Evolutionary conservation across 2,113 vertebrate species (phyloP).

Genomic region (Cebidichthys violaceus): DNA sequence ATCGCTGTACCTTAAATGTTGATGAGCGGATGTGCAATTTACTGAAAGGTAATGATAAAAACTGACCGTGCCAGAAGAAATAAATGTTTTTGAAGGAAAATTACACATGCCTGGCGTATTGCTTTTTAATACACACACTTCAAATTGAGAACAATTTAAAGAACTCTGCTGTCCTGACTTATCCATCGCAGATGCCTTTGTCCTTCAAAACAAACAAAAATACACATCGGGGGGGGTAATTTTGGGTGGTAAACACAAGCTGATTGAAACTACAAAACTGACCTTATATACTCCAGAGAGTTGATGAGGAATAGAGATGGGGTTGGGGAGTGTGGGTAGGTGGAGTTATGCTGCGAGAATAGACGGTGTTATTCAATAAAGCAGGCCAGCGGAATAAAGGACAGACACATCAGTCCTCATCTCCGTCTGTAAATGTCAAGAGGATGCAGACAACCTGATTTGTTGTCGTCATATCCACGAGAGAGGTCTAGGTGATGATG

Average conservation of each 20-base stretch:
- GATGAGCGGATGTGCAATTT: constrained; percentile 36
- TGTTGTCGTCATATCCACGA: constrained; percentile 68
- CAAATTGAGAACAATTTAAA: neutral
- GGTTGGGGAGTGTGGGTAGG: constrained; percentile 75
- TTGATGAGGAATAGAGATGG: constrained; percentile 28
- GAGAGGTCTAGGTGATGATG: constrained; percentile 48
- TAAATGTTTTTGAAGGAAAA: constrained; percentile 54
- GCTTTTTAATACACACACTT: neutral
- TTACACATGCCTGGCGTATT: neutral
- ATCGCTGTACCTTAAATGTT: constrained; percentile 33
- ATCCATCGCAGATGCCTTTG: neutral
- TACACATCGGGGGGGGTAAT: neutral
- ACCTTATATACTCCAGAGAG: constrained; percentile 15
- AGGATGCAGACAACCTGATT: constrained; percentile 75
- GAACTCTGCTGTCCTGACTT: neutral
- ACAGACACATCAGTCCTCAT: constrained; percentile 74
- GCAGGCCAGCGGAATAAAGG: constrained; percentile 14
- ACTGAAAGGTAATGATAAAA: constrained; percentile 33
- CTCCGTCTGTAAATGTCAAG: constrained; percentile 73
- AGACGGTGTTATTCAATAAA: constrained; percentile 54
- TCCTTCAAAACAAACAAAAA: neutral
- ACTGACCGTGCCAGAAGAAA: constrained; percentile 49
- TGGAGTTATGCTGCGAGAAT: neutral
- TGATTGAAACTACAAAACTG: constrained; percentile 27
- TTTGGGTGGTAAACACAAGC: neutral